phyloP scores from a whole-genome alignment of 37 sponge, comb jelly and placozoan species.

The Crambe crambe region DNA sequence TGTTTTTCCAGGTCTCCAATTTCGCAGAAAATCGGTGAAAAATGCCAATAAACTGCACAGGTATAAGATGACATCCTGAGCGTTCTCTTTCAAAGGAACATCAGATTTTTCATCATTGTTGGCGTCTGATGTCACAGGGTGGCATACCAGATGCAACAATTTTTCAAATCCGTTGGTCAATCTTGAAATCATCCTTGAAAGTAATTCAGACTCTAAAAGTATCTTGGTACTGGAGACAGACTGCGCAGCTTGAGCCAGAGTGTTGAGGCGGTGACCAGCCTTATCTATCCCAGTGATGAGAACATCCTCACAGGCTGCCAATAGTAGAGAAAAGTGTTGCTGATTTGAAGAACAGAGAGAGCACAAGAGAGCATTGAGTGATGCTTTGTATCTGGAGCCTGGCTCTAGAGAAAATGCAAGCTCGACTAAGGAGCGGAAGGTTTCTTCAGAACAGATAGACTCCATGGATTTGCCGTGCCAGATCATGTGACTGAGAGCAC shows the following conservation, averaged over 20 bases:
- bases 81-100: neutral
- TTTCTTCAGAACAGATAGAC: neutral
- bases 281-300: neutral
- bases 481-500: slow-evolving; percentile 32
- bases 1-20: slow-evolving; percentile 35
- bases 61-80: neutral
- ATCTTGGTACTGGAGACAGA: slow-evolving; percentile 14
- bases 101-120: neutral
- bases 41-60: slow-evolving; percentile 43
- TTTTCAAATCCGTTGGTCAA: slow-evolving; percentile 17
- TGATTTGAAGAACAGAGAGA: slow-evolving; percentile 41
- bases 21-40: slow-evolving; percentile 48
- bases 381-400: slow-evolving; percentile 12
- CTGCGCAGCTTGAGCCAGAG: slow-evolving; percentile 45
- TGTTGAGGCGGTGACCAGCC: slow-evolving; percentile 25
- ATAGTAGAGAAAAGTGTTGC: slow-evolving; percentile 21
- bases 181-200: neutral
- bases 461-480: slow-evolving; percentile 13
- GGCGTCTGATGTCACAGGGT: neutral
- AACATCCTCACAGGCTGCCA: slow-evolving; percentile 17
- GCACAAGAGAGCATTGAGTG: slow-evolving; percentile 55
- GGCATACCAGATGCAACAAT: neutral
- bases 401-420: slow-evolving; percentile 31
- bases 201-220: slow-evolving; percentile 37
- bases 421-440: slow-evolving; percentile 44